Evolutionary conservation across 2,888 invertebrate species (phyloP).

Genomic region (Cryptops parisi): DNA sequence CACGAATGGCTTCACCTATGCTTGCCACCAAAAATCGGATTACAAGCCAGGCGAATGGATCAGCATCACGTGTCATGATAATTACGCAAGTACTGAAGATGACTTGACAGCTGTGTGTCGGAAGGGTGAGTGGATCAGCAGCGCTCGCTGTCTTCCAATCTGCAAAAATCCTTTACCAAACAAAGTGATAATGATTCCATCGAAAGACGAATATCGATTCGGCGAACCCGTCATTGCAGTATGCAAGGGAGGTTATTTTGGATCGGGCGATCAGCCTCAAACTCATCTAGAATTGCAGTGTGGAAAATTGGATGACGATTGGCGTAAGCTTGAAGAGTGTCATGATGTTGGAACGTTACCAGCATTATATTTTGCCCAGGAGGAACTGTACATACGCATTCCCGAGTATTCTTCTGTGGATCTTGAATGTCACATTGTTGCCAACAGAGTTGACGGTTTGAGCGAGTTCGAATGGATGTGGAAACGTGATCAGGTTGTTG

Average conservation of each 20-base stretch:
- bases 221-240: not conserved
- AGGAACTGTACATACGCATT: not conserved
- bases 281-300: not conserved
- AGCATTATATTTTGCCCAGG: not conserved
- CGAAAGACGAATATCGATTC: not conserved
- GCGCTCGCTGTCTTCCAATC: not conserved
- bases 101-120: not conserved
- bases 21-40: not conserved
- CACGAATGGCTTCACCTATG: not conserved
- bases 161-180: not conserved
- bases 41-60: not conserved
- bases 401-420: not conserved
- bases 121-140: not conserved
- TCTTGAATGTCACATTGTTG: not conserved
- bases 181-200: not conserved
- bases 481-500: not conserved
- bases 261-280: not conserved
- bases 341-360: not conserved
- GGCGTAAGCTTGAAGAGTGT: not conserved
- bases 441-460: not conserved
- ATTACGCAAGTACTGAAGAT: not conserved
- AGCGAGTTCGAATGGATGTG: not conserved
- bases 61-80: not conserved
- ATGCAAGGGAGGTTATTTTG: not conserved
- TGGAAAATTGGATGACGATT: too few relatives aligned